Evolutionary conservation across 2,888 invertebrate species (phyloP).

Genomic region (Erannis defoliaria): DNA sequence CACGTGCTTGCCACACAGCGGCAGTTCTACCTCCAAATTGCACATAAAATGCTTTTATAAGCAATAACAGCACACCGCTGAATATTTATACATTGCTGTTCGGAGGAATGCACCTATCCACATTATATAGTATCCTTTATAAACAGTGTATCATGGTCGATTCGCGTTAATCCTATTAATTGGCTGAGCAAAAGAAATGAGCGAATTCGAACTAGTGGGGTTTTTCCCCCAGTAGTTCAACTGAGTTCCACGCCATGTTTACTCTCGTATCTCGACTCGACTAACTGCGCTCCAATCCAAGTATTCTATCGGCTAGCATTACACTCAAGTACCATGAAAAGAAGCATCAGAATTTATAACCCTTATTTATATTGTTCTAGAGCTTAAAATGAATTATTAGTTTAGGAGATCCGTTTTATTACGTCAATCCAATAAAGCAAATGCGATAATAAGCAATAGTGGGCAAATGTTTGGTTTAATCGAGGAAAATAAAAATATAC

Average conservation of each 20-base stretch:
- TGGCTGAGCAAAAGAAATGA: no score
- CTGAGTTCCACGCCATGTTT: no score
- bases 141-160: no score
- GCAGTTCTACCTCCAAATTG: neutral
- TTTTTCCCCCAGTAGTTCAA: no score
- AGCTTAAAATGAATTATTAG: neutral
- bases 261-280: no score
- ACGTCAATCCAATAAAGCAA: constrained; percentile 22
- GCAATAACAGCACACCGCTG: neutral
- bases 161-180: no score
- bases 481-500: constrained; percentile 16
- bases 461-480: constrained; percentile 16
- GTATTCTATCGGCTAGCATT: neutral
- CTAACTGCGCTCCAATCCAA: neutral
- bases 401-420: neutral
- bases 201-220: no score
- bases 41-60: constrained; percentile 1
- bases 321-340: neutral
- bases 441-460: constrained; percentile 4
- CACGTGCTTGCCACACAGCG: neutral
- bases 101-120: neutral
- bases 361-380: neutral
- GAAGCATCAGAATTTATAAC: neutral
- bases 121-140: no score
- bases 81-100: neutral